Evolutionary conservation across 2,888 invertebrate genomes (phyloP), one percentile per base, ranked within the genome.

Genomic region (Diplazon laetatorius): DNA sequence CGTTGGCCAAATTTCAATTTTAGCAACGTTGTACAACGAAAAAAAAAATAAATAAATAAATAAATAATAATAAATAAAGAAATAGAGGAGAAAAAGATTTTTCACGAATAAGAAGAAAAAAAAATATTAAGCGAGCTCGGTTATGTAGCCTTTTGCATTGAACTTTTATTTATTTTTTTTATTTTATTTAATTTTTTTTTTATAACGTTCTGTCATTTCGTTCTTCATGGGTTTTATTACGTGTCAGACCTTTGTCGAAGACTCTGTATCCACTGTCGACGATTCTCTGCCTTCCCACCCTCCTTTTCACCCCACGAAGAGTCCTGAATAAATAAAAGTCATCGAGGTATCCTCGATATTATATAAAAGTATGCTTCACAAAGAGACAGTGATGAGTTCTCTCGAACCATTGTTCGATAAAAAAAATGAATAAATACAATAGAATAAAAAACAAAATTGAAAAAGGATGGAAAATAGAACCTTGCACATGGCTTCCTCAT

Each of bases 291-390:
- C 42, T n/a, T 12, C n/a, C 42, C 3, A 42, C 42, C 42, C 10
- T n/a, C 42, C 72, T 72, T 78, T 76, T 46, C 46, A 39, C 25
- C n/a, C 35, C 35, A 66, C 25, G 69, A 46, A 59, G 48, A 69
- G 65, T 74, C 68, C 79, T 74, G 83, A 69, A 82, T 78, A 86
- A 87, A 86, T 86, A 85, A 87, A 82, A 85, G 78, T 82, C 82
- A 78, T 78, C 77, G 73, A 75, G 80, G 68, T 68, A 79, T 85
- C 75, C 66, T 82, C 84, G 82, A 86, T 86, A 87, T 84, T 82
- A 82, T 82, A 77, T 71, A 66, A 46, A 59, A 35, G 42, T 14
- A 14, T 30, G 25, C 50, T 50, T 59, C 50, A 72, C 35, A 50
- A 65, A 66, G 42, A 66, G 35, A n/a, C n/a, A 20, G 42, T 6